Conservation (phyloP, 2,113 vertebrate species). For the Hiodon tergisus region DNA sequence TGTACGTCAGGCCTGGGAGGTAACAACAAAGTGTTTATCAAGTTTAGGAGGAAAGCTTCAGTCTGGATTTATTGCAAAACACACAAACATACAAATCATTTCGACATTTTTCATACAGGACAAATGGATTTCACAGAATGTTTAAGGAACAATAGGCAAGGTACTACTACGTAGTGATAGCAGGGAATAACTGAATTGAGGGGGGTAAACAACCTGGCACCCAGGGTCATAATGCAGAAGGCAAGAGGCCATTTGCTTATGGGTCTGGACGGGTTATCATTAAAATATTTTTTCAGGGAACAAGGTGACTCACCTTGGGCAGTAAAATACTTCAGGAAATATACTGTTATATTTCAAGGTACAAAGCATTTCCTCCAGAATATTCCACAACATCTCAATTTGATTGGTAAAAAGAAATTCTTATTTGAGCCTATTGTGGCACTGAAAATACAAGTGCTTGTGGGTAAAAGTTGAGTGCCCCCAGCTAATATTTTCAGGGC, state of each 20-base stretch:
- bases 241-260: neutral
- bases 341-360: constrained; percentile 1
- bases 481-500: constrained; percentile 1
- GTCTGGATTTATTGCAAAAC: too few species aligned
- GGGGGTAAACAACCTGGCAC: too few species aligned
- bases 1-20: constrained; percentile 77
- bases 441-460: neutral
- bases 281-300: neutral
- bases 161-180: too few species aligned
- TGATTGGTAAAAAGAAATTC: constrained; percentile 1
- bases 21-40: neutral
- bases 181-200: too few species aligned
- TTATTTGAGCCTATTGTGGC: constrained; percentile 1
- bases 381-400: constrained; percentile 3
- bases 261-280: neutral
- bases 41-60: constrained; percentile 1
- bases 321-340: constrained; percentile 3
- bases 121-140: too few species aligned
- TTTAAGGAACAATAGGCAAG: too few species aligned
- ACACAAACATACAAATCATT: too few species aligned
- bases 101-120: too few species aligned
- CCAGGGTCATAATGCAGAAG: neutral
- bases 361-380: neutral
- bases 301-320: neutral
- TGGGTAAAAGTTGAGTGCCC: neutral